Percentiles rank a stretch among this genome's conserved stretches.
phyloP scores from a whole-genome alignment of 2,113 vertebrate species.

The Larimichthys crocea region DNA sequence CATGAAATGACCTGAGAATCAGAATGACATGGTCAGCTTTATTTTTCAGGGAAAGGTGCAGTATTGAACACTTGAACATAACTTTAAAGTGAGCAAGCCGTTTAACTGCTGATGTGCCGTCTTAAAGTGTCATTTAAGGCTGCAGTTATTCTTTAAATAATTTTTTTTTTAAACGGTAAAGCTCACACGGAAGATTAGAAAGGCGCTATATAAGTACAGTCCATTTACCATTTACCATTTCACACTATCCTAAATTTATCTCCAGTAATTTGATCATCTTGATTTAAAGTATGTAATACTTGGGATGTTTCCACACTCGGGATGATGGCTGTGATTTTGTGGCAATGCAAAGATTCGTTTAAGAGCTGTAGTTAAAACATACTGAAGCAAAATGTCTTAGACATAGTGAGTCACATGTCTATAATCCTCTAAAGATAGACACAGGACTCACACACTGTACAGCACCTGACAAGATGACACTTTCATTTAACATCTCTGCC shows the following conservation, averaged over 20 bases:
- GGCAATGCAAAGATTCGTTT: conserved; percentile 14
- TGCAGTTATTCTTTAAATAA: neutral
- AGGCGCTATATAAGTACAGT: no score
- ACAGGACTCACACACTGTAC: conserved; percentile 32
- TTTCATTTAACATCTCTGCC: conserved; percentile 54
- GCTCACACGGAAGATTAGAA: no score
- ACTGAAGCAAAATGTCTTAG: conserved; percentile 22
- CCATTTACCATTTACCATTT: no score
- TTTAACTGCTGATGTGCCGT: neutral
- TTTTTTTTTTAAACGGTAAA: no score
- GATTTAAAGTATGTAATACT: conserved; percentile 5
- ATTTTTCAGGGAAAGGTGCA: neutral
- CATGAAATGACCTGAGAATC: conserved; percentile 13
- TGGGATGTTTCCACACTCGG: conserved; percentile 2
- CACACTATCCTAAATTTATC: conserved; percentile 10
- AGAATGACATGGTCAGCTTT: neutral
- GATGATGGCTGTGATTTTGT: neutral
- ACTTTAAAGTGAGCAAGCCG: neutral
- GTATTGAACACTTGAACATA: neutral
- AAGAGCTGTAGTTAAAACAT: conserved; percentile 15
- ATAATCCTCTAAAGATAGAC: conserved; percentile 65
- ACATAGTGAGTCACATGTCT: conserved; percentile 59
- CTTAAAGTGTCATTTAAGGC: neutral
- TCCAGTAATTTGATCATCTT: neutral
- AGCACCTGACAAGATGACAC: conserved; percentile 50